phyloP scores from a whole-genome alignment of 2,113 vertebrate genomes.

The Ctenodactylus gundi region DNA sequence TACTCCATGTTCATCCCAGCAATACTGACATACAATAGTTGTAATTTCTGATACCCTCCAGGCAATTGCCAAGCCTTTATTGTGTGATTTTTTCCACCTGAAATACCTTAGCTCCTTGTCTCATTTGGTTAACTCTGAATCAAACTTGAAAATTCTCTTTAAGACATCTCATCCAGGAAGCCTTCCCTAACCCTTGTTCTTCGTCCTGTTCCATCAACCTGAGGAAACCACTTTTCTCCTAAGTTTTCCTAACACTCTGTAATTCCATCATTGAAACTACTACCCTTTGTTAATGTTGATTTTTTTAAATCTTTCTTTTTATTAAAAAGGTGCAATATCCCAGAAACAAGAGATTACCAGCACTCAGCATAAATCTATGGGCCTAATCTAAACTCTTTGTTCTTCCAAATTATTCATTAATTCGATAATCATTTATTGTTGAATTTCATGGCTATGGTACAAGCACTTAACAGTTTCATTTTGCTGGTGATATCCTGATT shows the following conservation, averaged over 20 bases:
- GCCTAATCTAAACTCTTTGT: background rate
- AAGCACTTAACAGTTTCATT: background rate
- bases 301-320: background rate
- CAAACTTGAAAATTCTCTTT: background rate
- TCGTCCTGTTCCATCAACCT: background rate
- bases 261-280: background rate
- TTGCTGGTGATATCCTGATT: background rate
- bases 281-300: background rate
- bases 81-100: background rate
- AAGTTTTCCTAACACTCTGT: background rate
- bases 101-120: background rate
- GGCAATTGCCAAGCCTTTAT: background rate
- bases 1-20: background rate
- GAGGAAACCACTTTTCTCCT: background rate
- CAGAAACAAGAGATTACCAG: background rate
- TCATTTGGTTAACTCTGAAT: background rate
- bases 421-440: background rate
- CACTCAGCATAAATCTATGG: background rate
- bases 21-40: background rate
- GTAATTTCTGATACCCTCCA: background rate
- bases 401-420: background rate
- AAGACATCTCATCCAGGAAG: background rate
- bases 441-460: background rate
- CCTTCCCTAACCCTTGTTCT: background rate
- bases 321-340: background rate